Conservation (phyloP, 2,797 vertebrate species). For the Gambusia yucatana region DNA sequence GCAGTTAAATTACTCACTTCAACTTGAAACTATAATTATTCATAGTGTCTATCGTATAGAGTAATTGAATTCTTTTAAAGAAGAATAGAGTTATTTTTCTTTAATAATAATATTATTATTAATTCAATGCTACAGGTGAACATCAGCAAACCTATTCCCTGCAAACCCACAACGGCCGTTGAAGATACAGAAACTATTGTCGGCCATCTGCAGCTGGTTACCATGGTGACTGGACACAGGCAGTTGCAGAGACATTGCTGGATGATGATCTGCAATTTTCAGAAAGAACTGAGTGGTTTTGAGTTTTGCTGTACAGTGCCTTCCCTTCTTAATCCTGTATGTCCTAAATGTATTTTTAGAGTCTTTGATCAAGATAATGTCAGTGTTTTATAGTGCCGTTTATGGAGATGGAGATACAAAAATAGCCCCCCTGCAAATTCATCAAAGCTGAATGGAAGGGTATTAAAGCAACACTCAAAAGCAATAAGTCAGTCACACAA, state of each 20-base stretch:
- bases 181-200: not conserved
- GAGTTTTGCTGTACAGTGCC: not conserved
- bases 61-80: too few species aligned
- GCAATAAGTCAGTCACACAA: not conserved
- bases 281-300: constrained; percentile 1
- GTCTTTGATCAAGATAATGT: constrained; percentile 26
- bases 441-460: constrained; percentile 18
- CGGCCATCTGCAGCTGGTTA: not conserved
- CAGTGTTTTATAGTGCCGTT: constrained; percentile 1
- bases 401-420: not conserved
- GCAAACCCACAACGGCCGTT: not conserved
- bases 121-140: not conserved
- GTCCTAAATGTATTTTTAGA: constrained; percentile 16
- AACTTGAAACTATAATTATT: too few species aligned
- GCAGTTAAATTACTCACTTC: not conserved
- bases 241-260: not conserved
- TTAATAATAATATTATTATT: not conserved
- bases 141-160: not conserved
- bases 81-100: not conserved
- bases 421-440: not conserved
- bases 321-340: constrained; percentile 12
- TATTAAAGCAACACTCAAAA: not conserved
- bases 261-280: not conserved
- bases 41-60: too few species aligned
- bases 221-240: not conserved